These are phyloP conservation scores for Meteorus cinctellus DNA, from an alignment of 2,888 invertebrate genomes.

Conservation along the genomic window DNA sequence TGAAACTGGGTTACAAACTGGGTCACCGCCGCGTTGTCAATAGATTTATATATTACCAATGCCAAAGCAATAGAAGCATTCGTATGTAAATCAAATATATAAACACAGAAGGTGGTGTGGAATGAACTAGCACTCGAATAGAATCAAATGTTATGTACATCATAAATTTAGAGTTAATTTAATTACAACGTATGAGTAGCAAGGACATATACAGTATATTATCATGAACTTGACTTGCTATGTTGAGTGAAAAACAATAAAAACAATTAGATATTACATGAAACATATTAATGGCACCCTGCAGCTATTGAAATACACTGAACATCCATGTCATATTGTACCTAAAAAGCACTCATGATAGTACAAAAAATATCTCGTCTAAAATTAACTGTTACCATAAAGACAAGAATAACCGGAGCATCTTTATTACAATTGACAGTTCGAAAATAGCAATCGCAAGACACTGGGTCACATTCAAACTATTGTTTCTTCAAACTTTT, in stretches of 20 bases:
- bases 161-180: neutral
- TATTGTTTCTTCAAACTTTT: neutral
- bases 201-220: neutral
- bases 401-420: neutral
- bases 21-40: neutral
- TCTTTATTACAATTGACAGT: neutral
- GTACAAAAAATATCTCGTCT: no score
- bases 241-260: neutral
- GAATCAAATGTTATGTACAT: neutral
- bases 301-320: neutral
- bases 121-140: neutral
- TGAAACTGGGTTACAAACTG: neutral
- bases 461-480: neutral
- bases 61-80: neutral
- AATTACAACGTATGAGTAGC: neutral
- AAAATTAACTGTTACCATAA: neutral
- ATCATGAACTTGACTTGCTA: constrained; percentile 26
- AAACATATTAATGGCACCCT: constrained; percentile 22
- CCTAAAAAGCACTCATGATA: neutral
- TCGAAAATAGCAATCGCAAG: neutral
- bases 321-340: neutral
- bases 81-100: neutral
- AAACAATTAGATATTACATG: no score
- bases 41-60: constrained; percentile 3
- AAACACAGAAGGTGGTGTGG: neutral